Evolutionary conservation across 1,140 invertebrate genomes (phyloP).

Genomic region (Ips typographus): DNA sequence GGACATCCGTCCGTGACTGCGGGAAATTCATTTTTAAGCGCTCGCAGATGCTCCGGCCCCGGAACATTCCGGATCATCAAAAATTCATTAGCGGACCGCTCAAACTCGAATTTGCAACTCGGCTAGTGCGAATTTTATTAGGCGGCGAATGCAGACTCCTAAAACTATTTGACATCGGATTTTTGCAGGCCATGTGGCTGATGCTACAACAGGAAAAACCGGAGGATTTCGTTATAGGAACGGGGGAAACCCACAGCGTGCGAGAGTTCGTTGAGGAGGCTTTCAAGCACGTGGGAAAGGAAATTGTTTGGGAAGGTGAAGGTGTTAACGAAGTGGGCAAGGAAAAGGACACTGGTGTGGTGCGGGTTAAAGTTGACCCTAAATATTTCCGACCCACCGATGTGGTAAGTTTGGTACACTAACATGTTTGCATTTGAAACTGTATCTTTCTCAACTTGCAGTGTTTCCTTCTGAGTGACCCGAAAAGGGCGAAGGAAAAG

Average conservation of each 20-base stretch:
- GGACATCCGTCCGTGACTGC: conserved; percentile 1
- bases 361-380: conserved; percentile 90
- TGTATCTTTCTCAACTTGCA: conserved; percentile 47
- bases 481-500: conserved; percentile 82
- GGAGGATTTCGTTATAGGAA: conserved; percentile 97
- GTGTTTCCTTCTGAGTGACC: conserved; percentile 88
- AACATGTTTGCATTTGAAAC: background rate
- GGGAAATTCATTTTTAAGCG: conserved; percentile 17
- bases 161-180: background rate
- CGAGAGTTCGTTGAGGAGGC: conserved; percentile 94
- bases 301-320: conserved; percentile 82
- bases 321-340: conserved; percentile 86
- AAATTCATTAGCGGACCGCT: conserved; percentile 18
- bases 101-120: conserved; percentile 24
- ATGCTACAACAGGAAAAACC: conserved; percentile 95
- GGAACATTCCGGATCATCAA: conserved; percentile 8
- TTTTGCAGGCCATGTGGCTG: conserved; percentile 93
- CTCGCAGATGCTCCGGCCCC: conserved; percentile 4
- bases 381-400: conserved; percentile 97
- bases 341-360: conserved; percentile 74
- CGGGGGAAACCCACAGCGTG: conserved; percentile 92
- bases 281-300: conserved; percentile 76
- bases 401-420: conserved; percentile 72
- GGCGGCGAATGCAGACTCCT: background rate
- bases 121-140: conserved; percentile 18